Evolutionary conservation across 2,888 invertebrate genomes (phyloP).

Genomic region (Meganola albula): DNA sequence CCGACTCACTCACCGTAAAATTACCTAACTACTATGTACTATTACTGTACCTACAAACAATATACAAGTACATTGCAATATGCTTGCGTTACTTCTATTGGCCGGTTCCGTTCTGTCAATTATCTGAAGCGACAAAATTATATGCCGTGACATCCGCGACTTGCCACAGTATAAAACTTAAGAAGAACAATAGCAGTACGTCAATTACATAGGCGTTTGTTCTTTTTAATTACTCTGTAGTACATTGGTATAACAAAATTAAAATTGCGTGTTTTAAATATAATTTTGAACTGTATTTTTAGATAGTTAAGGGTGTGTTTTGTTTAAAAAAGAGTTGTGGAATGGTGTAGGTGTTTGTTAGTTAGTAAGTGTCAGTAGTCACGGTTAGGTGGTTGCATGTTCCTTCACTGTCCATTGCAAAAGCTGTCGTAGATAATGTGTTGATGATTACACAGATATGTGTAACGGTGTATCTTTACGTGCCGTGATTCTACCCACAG

Average conservation of each 20-base stretch:
- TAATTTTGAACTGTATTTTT: conserved; percentile 12
- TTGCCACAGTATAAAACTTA: conserved; percentile 22
- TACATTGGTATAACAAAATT: conserved; percentile 14
- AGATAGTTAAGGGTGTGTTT: conserved; percentile 12
- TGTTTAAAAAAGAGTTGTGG: conserved; percentile 15
- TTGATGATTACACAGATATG: conserved; percentile 56
- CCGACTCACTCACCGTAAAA: conserved; percentile 64
- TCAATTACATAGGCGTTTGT: conserved; percentile 22
- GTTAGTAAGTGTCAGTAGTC: conserved; percentile 58
- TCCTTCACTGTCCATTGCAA: conserved; percentile 64
- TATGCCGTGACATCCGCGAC: conserved; percentile 32
- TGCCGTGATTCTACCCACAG: conserved; percentile 39
- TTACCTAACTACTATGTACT: conserved; percentile 46
- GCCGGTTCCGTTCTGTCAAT: conserved; percentile 38
- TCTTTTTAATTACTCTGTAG: conserved; percentile 30
- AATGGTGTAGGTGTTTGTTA: conserved; percentile 28
- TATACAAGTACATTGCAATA: conserved; percentile 16
- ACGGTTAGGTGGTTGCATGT: conserved; percentile 51
- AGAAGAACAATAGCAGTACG: conserved; percentile 12
- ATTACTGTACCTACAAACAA: conserved; percentile 15
- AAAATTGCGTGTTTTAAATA: conserved; percentile 12
- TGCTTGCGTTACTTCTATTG: conserved; percentile 39
- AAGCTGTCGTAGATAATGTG: conserved; percentile 59
- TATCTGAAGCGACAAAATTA: conserved; percentile 55
- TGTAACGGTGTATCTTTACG: conserved; percentile 62